phyloP scores from a whole-genome alignment of 2,113 vertebrate genomes.

The Melanostigma gelatinosum region DNA sequence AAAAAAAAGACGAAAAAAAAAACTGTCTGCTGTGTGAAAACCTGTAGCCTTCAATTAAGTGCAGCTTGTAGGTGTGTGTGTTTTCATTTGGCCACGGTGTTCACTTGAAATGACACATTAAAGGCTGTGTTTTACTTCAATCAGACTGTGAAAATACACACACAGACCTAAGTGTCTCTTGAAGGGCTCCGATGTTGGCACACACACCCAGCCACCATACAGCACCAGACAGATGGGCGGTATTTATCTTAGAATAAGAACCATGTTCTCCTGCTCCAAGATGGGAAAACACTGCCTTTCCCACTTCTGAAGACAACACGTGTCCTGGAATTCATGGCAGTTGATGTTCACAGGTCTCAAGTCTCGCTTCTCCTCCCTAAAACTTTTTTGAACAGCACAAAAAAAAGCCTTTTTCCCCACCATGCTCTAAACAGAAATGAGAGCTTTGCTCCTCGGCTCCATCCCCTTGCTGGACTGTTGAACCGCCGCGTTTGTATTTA shows the following conservation, averaged over 20 bases:
- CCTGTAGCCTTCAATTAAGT: constrained; percentile 90
- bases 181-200: constrained; percentile 72
- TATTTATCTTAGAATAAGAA: constrained; percentile 79
- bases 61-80: constrained; percentile 86
- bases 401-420: constrained; percentile 21
- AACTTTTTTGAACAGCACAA: constrained; percentile 41
- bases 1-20: constrained; percentile 22
- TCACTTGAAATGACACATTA: constrained; percentile 89
- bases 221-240: constrained; percentile 78
- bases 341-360: constrained; percentile 64
- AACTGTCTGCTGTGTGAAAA: constrained; percentile 79
- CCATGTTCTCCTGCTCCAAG: constrained; percentile 65
- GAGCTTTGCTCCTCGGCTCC: constrained; percentile 27
- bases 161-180: constrained; percentile 83
- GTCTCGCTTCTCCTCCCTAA: constrained; percentile 52
- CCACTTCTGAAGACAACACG: constrained; percentile 68
- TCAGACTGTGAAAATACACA: constrained; percentile 89
- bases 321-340: constrained; percentile 62
- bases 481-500: constrained; percentile 43
- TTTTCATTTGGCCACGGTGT: constrained; percentile 85
- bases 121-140: constrained; percentile 88
- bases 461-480: constrained; percentile 38
- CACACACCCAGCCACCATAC: constrained; percentile 56
- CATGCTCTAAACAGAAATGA: constrained; percentile 12
- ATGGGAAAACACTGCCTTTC: constrained; percentile 65